These are phyloP conservation scores for Dexiosoma caninum DNA, from an alignment of 2,888 invertebrate genomes.

Conservation along the genomic window DNA sequence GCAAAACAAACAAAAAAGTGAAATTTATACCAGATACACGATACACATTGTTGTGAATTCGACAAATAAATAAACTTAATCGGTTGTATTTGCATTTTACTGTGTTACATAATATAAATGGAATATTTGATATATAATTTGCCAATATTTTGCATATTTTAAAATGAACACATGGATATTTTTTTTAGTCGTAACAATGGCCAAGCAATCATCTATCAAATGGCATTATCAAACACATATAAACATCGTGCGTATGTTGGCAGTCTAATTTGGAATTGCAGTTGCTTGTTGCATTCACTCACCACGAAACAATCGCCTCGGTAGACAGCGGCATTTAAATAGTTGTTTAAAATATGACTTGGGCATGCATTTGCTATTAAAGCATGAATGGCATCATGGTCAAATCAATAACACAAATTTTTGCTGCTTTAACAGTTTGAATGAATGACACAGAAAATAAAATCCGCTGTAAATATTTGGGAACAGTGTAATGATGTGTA, in stretches of 20 bases:
- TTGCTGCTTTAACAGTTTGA: constrained; percentile 11
- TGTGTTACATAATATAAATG: constrained; percentile 35
- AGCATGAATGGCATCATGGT: constrained; percentile 60
- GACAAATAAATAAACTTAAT: no score
- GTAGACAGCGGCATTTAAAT: constrained; percentile 7
- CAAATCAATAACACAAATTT: constrained; percentile 54
- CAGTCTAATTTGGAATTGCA: background rate
- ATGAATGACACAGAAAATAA: constrained; percentile 10
- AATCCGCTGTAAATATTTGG: background rate
- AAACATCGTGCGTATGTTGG: background rate
- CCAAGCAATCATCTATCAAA: background rate
- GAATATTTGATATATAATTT: constrained; percentile 26
- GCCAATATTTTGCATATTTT: constrained; percentile 35
- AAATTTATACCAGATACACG: no score
- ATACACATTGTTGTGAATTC: no score
- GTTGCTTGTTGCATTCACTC: constrained; percentile 3
- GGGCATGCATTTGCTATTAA: constrained; percentile 41
- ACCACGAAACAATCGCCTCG: background rate
- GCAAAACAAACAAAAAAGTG: no score
- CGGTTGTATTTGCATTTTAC: constrained; percentile 7
- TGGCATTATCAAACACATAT: background rate
- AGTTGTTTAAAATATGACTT: constrained; percentile 35
- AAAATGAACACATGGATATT: background rate
- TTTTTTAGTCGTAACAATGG: background rate
- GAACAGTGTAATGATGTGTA: constrained; percentile 1